Percentiles rank a stretch among this genome's conserved stretches.
Evolutionary conservation across 2,113 vertebrate species (phyloP).

Genomic region (Jacana jacana): DNA sequence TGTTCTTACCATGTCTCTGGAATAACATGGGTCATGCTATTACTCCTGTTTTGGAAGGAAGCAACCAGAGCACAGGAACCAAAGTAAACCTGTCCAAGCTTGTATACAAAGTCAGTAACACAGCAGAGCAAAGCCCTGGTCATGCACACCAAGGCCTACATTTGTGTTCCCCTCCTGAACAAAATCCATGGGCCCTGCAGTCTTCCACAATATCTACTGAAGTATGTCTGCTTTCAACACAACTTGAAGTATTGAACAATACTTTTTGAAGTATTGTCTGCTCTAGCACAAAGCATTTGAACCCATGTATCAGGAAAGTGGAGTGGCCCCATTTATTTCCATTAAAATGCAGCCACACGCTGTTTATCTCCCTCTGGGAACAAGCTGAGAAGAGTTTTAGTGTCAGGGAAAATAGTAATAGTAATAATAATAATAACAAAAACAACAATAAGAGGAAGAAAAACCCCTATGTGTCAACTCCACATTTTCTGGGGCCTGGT

Average conservation of each 20-base stretch:
- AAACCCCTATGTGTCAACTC: constrained; percentile 59
- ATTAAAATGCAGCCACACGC: constrained; percentile 53
- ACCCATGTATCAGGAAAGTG: neutral
- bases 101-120: neutral
- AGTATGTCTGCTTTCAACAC: neutral
- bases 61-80: neutral
- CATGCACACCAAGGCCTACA: fast-evolving
- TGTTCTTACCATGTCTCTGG: neutral
- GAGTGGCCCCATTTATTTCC: constrained; percentile 6
- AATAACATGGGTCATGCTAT: neutral
- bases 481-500: constrained; percentile 64
- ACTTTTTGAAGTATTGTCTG: neutral
- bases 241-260: neutral
- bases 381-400: constrained; percentile 54
- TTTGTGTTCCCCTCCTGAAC: neutral
- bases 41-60: neutral
- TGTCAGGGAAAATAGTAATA: constrained; percentile 59
- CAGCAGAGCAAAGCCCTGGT: neutral
- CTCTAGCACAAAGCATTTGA: neutral
- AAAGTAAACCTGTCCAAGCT: neutral
- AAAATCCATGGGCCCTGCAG: neutral
- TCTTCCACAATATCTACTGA: neutral
- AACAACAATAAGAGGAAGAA: constrained; percentile 49
- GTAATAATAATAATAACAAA: constrained; percentile 51
- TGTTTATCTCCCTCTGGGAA: constrained; percentile 69